Base-by-base conservation (phyloP, 2,888 invertebrate species). In the Drosophila neonasuta region DNA sequence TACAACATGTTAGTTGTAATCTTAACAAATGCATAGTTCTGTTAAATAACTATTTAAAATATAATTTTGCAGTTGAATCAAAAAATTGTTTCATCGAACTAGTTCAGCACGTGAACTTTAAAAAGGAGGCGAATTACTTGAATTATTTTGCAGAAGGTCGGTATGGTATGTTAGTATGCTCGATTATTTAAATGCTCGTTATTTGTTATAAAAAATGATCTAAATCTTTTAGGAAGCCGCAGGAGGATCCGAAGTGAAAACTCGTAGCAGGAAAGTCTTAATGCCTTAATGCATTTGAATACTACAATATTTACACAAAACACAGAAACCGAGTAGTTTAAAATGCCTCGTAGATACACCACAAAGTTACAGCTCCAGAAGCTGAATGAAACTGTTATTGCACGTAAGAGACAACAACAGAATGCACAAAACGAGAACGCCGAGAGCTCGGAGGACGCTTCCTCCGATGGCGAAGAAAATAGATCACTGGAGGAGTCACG, bases 321-420 rank as follows among this genome's bases (percentile, higher is more conserved):
- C 6, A 29, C 3, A 54, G 5, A 10, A 30, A 30, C n/a, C n/a
- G n/a, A 20, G 1, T 13, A 55, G 45, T 20, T 48, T 11, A 8
- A 46, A 13, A 59, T 59, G 58, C 50, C 50, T 13, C 50, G 58
- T 10, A 59, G 58, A 59, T 59, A 59, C 20, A 42, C 57, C 8
- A 57, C 39, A 48, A 46, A 39, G 8, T 48, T 57, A 9, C 36
- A 57, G n/a, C 20, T 57, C n/a, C 10, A 57, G 17, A 57, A 57
- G 39, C 48, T 46, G n/a, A 57, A 48, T 39, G 36, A 46, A 15
- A 57, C 46, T 3, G 1, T 57, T 0, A 9, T 13, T 0, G 46
- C 13, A 15, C 34, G 24, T 10, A 46, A 29, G n/a, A 36, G 17
- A 24, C 24, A 30, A 24, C 24, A 45, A 36, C 15, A 36, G 24